Conservation (phyloP, 2,888 invertebrate genomes). For the Nephrotoma guestfalica region DNA sequence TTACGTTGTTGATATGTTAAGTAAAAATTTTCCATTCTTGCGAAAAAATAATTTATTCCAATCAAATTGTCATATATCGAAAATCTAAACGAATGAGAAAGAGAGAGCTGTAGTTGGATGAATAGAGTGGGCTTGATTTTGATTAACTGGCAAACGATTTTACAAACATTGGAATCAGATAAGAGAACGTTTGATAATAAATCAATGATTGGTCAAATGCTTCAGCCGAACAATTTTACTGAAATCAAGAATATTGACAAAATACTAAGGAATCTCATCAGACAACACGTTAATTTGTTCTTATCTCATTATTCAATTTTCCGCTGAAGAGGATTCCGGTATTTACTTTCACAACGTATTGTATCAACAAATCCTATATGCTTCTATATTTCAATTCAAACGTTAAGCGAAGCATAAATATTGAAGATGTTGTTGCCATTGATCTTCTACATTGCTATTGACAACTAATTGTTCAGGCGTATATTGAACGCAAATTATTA, state of each 20-base stretch:
- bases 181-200: not conserved
- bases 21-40: not conserved
- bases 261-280: not conserved
- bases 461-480: not conserved
- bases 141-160: not conserved
- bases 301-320: not conserved
- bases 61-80: not conserved
- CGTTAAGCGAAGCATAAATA: not conserved
- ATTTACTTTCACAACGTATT: not conserved
- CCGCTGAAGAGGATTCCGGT: not conserved
- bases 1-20: not conserved
- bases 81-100: not conserved
- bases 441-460: not conserved
- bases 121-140: not conserved
- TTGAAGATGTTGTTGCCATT: not conserved
- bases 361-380: not conserved
- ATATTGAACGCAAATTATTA: not conserved
- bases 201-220: not conserved
- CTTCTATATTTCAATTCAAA: not conserved
- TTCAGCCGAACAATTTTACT: no score
- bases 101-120: not conserved
- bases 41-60: not conserved
- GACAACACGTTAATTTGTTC: not conserved
- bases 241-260: not conserved
- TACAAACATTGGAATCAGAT: not conserved